Percentiles rank a stretch among this genome's conserved stretches.
phyloP scores from a whole-genome alignment of 2,113 vertebrate species.

The Oncorhynchus nerka region DNA sequence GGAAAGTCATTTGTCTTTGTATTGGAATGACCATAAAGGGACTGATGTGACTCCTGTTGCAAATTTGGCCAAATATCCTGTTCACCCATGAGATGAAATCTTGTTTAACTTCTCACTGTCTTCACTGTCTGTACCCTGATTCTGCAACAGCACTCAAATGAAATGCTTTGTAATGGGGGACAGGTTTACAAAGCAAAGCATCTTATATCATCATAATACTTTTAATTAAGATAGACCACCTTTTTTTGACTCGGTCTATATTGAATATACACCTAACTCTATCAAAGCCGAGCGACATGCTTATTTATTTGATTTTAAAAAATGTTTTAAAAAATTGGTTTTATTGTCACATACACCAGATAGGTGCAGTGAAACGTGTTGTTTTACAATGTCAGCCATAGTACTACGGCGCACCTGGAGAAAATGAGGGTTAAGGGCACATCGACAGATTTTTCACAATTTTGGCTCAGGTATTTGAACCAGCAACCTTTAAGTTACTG shows the following conservation, averaged over 20 bases:
- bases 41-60: neutral
- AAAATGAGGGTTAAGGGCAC: no score
- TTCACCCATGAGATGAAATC: neutral
- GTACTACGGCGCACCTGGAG: no score
- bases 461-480: no score
- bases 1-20: neutral
- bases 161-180: slow-evolving; percentile 38
- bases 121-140: neutral
- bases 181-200: slow-evolving; percentile 27
- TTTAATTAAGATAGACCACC: slow-evolving; percentile 69
- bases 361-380: no score
- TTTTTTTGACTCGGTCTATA: slow-evolving; percentile 47
- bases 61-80: neutral
- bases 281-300: slow-evolving; percentile 56
- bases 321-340: no score
- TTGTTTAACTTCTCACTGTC: slow-evolving; percentile 1
- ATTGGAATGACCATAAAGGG: neutral
- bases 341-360: no score
- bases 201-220: slow-evolving; percentile 67
- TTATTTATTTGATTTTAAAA: slow-evolving; percentile 66
- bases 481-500: no score
- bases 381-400: no score
- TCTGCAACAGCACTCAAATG: slow-evolving; percentile 28
- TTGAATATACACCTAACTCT: slow-evolving; percentile 42
- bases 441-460: no score